Conservation (phyloP, 1,140 invertebrate species). For the Plectrocnemia conspersa region DNA sequence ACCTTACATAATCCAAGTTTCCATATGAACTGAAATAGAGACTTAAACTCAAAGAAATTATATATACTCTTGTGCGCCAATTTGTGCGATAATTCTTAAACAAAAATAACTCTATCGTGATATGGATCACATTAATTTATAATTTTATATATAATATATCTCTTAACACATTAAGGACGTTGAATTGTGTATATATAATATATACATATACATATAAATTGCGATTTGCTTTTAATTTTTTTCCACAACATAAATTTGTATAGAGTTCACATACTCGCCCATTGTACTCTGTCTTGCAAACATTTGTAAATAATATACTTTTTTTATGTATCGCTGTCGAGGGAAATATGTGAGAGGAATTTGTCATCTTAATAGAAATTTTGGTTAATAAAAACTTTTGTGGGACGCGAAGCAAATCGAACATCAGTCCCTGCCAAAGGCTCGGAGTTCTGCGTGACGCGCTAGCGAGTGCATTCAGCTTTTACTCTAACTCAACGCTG, state of each 20-base stretch:
- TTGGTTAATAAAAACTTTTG: constrained; percentile 34
- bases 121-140: background rate
- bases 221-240: constrained; percentile 1
- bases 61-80: background rate
- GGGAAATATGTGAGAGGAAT: constrained; percentile 32
- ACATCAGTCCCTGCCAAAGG: constrained; percentile 36
- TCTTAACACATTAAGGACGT: background rate
- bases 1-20: constrained; percentile 20
- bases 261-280: constrained; percentile 17
- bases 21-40: constrained; percentile 1
- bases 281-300: constrained; percentile 23
- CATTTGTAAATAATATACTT: constrained; percentile 35
- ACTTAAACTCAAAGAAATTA: constrained; percentile 4
- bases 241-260: constrained; percentile 14
- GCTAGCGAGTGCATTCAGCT: constrained; percentile 17
- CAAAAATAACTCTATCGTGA: constrained; percentile 10
- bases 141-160: background rate
- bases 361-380: constrained; percentile 31
- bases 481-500: constrained; percentile 15
- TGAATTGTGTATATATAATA: constrained; percentile 10
- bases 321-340: constrained; percentile 29
- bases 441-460: constrained; percentile 27
- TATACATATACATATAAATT: constrained; percentile 8
- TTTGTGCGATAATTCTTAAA: background rate
- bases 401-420: constrained; percentile 32